These are phyloP conservation scores for Pedetes capensis DNA, from an alignment of 2,113 vertebrate genomes.

Conservation along the genomic window DNA sequence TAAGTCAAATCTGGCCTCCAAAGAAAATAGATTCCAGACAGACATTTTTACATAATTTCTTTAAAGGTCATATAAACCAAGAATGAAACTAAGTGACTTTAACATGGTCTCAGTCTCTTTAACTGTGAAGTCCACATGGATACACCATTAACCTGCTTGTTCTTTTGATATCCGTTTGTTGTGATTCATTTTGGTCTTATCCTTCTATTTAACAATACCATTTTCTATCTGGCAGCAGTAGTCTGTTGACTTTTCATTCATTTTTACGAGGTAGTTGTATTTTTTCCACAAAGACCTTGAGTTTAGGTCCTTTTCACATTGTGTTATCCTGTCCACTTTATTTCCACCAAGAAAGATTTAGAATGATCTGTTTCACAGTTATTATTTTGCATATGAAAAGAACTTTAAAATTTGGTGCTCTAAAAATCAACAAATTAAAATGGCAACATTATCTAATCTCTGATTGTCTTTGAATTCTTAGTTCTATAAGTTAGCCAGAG, in stretches of 20 bases:
- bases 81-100: slow-evolving; percentile 37
- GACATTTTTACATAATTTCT: slow-evolving; percentile 35
- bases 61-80: slow-evolving; percentile 16
- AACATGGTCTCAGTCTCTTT: slow-evolving; percentile 16
- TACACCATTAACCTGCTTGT: neutral
- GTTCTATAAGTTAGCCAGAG: slow-evolving; percentile 55
- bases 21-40: slow-evolving; percentile 35
- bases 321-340: slow-evolving; percentile 7
- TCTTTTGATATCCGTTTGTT: slow-evolving; percentile 40
- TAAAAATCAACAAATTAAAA: slow-evolving; percentile 70
- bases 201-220: neutral
- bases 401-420: slow-evolving; percentile 53
- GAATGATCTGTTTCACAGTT: neutral
- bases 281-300: slow-evolving; percentile 37
- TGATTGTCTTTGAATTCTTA: slow-evolving; percentile 66
- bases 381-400: slow-evolving; percentile 56
- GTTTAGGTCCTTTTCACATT: slow-evolving; percentile 43
- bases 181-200: neutral
- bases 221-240: neutral
- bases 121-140: neutral
- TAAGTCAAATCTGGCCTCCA: slow-evolving; percentile 62
- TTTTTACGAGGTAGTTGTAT: slow-evolving; percentile 60
- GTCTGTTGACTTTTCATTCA: slow-evolving; percentile 65
- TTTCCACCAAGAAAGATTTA: slow-evolving; percentile 28
- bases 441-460: slow-evolving; percentile 41